phyloP scores from a whole-genome alignment of 1,140 invertebrate genomes.

The Steinernema khuongi region DNA sequence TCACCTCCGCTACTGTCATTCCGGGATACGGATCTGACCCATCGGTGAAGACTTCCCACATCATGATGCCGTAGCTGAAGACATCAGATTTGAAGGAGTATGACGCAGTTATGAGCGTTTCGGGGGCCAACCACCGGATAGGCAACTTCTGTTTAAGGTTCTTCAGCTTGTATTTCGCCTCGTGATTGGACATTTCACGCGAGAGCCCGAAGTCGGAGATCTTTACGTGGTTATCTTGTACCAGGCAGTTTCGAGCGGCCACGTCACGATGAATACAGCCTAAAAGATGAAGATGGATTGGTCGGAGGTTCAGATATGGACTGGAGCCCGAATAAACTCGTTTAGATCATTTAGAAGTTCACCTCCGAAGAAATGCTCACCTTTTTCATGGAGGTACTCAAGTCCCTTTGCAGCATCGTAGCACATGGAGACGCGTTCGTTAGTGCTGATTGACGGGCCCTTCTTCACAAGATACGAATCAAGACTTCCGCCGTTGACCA shows the following conservation, averaged over 20 bases:
- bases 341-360: too few species aligned
- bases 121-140: constrained; percentile 42
- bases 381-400: constrained; percentile 86
- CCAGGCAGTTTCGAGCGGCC: constrained; percentile 72
- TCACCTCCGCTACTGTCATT: constrained; percentile 43
- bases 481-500: constrained; percentile 72
- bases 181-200: constrained; percentile 65
- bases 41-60: constrained; percentile 44
- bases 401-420: constrained; percentile 86
- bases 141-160: constrained; percentile 44
- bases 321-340: background rate
- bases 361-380: too few species aligned
- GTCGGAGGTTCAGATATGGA: background rate
- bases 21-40: constrained; percentile 38
- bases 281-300: background rate
- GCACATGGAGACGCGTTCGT: constrained; percentile 72
- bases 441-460: constrained; percentile 56
- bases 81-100: constrained; percentile 42
- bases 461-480: constrained; percentile 74
- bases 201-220: constrained; percentile 98
- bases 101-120: constrained; percentile 28
- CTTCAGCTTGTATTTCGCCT: constrained; percentile 40
- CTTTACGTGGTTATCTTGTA: constrained; percentile 80
- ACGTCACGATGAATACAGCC: constrained; percentile 79
- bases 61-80: constrained; percentile 38